Base-by-base conservation (phyloP, 1,140 invertebrate species). In the Drosophila gunungcola region DNA sequence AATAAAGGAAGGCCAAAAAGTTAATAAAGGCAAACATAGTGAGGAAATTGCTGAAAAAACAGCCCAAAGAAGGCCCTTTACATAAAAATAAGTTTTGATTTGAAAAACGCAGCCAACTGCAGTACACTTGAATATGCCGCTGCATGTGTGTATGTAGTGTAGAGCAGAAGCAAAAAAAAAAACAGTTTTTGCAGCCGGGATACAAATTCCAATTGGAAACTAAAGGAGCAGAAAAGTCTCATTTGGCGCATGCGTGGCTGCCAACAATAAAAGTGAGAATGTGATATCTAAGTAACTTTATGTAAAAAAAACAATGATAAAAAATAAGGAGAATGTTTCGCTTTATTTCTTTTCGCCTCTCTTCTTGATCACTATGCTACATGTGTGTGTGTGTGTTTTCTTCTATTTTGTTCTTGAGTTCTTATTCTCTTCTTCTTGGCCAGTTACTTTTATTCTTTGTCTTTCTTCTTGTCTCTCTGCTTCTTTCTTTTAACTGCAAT, bases 161-260 rank as follows among this genome's bases (percentile, higher is more conserved):
- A 46, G 38, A 43, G 45, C 45, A 51, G 51, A 64, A 60, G 48
- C 49, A 69, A 73, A 48, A 82, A 62, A 62, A 62, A 64, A 51
- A 72, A 63, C 64, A 12, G 41, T 55, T 41, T 64, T 72, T 55
- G 67, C 63, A 45, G 63, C 57, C 76, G 80, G 75, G 63, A 74
- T 83, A 74, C 80, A 83, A 82, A 83, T 82, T 82, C 80, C 80
- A 82, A 82, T 82, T 82, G 61, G 58, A 82, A 68, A 74, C 62
- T 64, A 39, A 4, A 38, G 51, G 58, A 63, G 27, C 43, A 49
- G 10, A 38, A 52, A 63, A 63, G 9, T 62, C 25, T 21, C 10
- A 45, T 43, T 45, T 39, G 60, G 75, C 80, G 80, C 80, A 74
- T 82, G 79, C 79, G 79, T 82, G 41, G 48, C 56, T 52, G 63